Conservation (phyloP, 1,140 invertebrate species). For the Calosoma granatense region DNA sequence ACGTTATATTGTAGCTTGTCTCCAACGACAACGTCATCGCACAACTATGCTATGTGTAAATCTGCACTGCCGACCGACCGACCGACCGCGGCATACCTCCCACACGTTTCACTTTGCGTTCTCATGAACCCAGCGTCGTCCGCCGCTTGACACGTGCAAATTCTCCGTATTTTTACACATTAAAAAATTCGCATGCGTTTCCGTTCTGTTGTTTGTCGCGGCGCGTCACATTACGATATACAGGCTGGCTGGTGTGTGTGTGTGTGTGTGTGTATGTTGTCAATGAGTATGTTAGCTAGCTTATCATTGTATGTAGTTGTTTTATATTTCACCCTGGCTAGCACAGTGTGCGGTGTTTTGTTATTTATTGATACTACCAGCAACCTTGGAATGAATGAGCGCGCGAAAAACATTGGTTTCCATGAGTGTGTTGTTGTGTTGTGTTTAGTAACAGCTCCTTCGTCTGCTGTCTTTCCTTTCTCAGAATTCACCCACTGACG, state of each 20-base stretch:
- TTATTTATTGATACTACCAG: not conserved
- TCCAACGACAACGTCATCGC: not conserved
- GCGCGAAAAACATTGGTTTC: not conserved
- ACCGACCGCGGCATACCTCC: not conserved
- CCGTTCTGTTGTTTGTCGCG: not conserved
- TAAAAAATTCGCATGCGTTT: not conserved
- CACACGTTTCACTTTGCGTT: not conserved
- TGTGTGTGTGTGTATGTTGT: too few species aligned
- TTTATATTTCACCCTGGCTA: too few species aligned
- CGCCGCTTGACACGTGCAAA: not conserved
- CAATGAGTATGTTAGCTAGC: too few species aligned
- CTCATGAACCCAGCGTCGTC: not conserved
- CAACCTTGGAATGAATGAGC: not conserved
- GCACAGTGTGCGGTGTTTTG: too few species aligned
- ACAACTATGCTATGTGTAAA: constrained; percentile 1
- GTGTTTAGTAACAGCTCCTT: not conserved
- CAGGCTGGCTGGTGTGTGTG: too few species aligned
- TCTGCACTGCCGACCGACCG: not conserved
- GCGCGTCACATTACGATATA: not conserved
- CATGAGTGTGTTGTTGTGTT: not conserved
- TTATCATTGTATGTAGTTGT: too few species aligned
- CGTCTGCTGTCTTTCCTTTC: not conserved
- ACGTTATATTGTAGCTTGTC: too few species aligned
- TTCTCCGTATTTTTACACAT: not conserved
- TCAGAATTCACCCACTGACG: not conserved